A percentile compares a stretch with the other conserved stretches of the same genome.
Evolutionary conservation across 2,797 vertebrate genomes (phyloP).

Genomic region (Squalus acanthias): DNA sequence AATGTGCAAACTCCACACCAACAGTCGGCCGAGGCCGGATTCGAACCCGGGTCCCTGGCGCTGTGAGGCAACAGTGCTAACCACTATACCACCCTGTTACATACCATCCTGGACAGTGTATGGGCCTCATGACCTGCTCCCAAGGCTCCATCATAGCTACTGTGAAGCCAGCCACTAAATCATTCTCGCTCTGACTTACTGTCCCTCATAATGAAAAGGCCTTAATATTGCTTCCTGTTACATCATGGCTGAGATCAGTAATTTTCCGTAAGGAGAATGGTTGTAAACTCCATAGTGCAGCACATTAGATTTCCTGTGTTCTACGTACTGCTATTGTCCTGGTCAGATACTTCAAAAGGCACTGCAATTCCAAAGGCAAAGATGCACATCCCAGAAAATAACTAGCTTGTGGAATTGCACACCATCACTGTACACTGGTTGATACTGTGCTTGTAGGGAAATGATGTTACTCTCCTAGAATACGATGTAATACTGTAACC

Average conservation of each 20-base stretch:
- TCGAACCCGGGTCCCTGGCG: no score
- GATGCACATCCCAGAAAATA: background rate
- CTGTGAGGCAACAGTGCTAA: no score
- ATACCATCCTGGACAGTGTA: background rate
- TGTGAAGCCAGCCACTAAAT: background rate
- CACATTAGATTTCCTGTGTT: background rate
- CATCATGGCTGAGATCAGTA: background rate
- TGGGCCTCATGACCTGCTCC: background rate
- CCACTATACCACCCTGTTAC: no score
- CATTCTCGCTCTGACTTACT: background rate
- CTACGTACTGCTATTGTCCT: background rate
- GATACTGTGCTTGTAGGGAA: background rate
- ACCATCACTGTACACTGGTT: background rate
- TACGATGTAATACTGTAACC: background rate
- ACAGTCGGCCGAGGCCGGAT: no score
- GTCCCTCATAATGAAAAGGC: background rate
- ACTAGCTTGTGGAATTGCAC: background rate
- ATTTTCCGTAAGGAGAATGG: background rate
- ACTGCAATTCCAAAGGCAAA: background rate
- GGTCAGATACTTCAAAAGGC: background rate
- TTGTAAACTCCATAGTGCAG: background rate
- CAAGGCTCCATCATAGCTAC: background rate
- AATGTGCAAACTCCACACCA: no score
- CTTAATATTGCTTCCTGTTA: background rate
- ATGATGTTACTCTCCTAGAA: background rate